phyloP scores from a whole-genome alignment of 2,113 vertebrate species.

The Leuciscus idus region DNA sequence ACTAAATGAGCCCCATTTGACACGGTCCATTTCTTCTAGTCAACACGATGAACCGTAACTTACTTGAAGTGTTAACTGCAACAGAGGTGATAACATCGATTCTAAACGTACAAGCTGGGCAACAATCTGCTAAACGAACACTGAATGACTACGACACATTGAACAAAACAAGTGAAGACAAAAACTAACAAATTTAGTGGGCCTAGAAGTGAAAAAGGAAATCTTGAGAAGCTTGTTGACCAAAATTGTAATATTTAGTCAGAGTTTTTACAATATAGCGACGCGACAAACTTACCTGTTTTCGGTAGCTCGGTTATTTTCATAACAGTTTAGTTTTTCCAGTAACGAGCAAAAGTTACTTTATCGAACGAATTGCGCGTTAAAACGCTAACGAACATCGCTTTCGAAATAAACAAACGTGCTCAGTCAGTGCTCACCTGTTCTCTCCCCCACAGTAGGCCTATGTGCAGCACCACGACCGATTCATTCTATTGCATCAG shows the following conservation, averaged over 20 bases:
- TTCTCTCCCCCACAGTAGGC: too few relatives aligned
- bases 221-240: not conserved
- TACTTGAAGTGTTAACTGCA: constrained; percentile 36
- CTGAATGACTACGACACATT: not conserved
- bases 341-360: not conserved
- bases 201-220: not conserved
- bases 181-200: not conserved
- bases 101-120: not conserved
- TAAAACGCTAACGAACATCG: not conserved
- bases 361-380: not conserved
- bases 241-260: not conserved
- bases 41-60: constrained; percentile 48
- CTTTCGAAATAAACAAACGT: too few relatives aligned
- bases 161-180: not conserved
- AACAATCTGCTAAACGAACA: not conserved
- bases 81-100: constrained; percentile 18
- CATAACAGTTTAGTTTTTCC: not conserved
- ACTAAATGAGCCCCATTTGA: constrained; percentile 57
- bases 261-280: not conserved
- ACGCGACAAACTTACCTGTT: not conserved
- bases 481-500: not conserved
- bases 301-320: not conserved
- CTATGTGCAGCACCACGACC: not conserved
- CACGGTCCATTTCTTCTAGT: constrained; percentile 61
- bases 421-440: not conserved